These are phyloP conservation scores for Oryzias sinensis DNA, from an alignment of 2,797 vertebrate genomes.

Conservation along the genomic window DNA sequence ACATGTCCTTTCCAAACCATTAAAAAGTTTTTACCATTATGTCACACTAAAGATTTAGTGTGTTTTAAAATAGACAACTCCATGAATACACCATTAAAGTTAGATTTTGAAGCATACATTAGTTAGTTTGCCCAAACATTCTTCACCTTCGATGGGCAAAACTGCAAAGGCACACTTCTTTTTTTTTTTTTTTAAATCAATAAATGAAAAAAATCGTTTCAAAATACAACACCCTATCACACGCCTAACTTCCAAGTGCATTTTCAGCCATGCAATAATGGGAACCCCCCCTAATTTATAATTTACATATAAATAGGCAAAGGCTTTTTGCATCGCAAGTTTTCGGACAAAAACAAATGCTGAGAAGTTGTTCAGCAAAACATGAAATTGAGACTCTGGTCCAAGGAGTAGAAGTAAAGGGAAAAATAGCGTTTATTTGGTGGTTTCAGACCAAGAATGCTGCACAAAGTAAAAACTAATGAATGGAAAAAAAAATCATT, in stretches of 20 bases:
- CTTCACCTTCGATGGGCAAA: not conserved
- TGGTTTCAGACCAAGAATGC: constrained; percentile 1
- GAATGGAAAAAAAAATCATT: constrained; percentile 2
- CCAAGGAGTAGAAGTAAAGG: not conserved
- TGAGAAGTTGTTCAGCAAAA: constrained; percentile 4
- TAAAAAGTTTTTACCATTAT: no score
- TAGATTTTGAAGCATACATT: no score
- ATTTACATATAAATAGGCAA: constrained; percentile 5
- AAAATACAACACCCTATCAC: not conserved
- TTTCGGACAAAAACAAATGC: constrained; percentile 1
- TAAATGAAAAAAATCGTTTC: not conserved
- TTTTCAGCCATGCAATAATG: not conserved
- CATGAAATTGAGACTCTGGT: constrained; percentile 13
- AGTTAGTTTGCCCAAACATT: no score
- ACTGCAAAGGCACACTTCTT: not conserved
- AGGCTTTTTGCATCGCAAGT: constrained; percentile 4
- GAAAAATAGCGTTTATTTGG: not conserved
- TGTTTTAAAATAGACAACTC: no score
- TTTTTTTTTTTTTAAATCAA: not conserved
- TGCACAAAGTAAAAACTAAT: not conserved
- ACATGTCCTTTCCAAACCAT: no score
- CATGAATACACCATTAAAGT: no score
- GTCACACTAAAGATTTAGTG: no score
- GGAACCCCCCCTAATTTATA: not conserved
- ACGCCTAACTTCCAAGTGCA: not conserved